Evolutionary conservation across 2,797 vertebrate species (phyloP).

Genomic region (Bradypodion pumilum): DNA sequence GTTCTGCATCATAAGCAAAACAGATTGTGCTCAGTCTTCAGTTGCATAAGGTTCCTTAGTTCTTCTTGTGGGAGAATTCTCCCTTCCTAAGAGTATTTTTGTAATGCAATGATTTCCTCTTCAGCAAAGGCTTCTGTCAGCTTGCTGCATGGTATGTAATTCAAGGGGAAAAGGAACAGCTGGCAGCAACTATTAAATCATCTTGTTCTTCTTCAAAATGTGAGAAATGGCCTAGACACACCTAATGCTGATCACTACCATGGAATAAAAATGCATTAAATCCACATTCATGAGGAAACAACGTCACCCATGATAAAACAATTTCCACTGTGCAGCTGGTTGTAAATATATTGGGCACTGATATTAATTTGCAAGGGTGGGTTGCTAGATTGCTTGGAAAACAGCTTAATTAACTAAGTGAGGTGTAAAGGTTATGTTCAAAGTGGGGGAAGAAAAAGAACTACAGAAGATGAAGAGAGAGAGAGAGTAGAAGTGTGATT

Average conservation of each 20-base stretch:
- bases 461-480: neutral
- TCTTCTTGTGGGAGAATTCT: conserved; percentile 11
- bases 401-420: conserved; percentile 39
- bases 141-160: neutral
- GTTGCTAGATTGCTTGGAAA: conserved; percentile 36
- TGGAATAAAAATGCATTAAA: conserved; percentile 31
- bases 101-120: conserved; percentile 17
- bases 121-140: conserved; percentile 12
- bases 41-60: conserved; percentile 9
- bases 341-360: conserved; percentile 35
- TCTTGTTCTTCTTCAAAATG: conserved; percentile 27
- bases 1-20: neutral
- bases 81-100: conserved; percentile 16
- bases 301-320: conserved; percentile 30
- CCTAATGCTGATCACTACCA: conserved; percentile 23
- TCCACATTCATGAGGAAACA: conserved; percentile 14
- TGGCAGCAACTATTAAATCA: conserved; percentile 30
- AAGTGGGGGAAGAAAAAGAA: neutral
- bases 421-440: conserved; percentile 27
- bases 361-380: conserved; percentile 39
- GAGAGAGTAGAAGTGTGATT: neutral
- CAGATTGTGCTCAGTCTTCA: neutral
- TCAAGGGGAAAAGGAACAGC: conserved; percentile 28
- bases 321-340: conserved; percentile 29
- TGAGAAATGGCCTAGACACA: conserved; percentile 32